Percentiles rank a stretch among this genome's conserved stretches.
These are phyloP conservation scores for Aquatica leii DNA, from an alignment of 2,888 invertebrate species.

Conservation along the genomic window DNA sequence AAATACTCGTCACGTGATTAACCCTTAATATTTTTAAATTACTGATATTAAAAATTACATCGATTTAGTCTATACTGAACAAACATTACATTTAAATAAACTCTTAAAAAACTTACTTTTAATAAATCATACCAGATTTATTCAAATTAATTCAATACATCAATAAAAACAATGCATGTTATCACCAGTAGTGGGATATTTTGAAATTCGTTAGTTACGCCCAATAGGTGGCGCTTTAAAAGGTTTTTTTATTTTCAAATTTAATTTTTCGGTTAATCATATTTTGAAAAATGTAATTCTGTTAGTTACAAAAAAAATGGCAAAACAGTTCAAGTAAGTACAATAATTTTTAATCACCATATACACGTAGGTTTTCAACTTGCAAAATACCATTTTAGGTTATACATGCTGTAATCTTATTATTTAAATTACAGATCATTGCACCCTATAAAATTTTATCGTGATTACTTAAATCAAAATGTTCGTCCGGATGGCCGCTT, in stretches of 20 bases:
- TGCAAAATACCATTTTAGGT: not conserved
- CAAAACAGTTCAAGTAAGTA: constrained; percentile 56
- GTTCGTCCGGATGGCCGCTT: constrained; percentile 81
- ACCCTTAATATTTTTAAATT: constrained; percentile 12
- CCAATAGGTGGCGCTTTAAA: constrained; percentile 1
- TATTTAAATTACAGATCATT: constrained; percentile 66
- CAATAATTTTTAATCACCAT: not conserved
- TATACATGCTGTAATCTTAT: not conserved
- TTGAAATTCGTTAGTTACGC: too few species aligned
- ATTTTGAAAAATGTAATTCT: not conserved
- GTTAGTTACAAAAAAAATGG: constrained; percentile 42
- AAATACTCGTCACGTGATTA: constrained; percentile 2
- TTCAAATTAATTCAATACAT: not conserved
- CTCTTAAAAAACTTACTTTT: too few species aligned
- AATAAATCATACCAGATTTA: too few species aligned
- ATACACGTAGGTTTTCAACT: not conserved
- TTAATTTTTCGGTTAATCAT: not conserved
- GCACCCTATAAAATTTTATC: constrained; percentile 79
- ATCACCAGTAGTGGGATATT: too few species aligned
- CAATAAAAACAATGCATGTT: not conserved
- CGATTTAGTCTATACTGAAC: too few species aligned
- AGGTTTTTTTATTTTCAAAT: not conserved
- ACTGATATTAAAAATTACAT: not conserved
- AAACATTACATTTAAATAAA: too few species aligned
- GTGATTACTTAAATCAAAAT: constrained; percentile 74